These are phyloP conservation scores for Polyommatus iphigenia DNA, from an alignment of 2,888 invertebrate species.

Conservation along the genomic window DNA sequence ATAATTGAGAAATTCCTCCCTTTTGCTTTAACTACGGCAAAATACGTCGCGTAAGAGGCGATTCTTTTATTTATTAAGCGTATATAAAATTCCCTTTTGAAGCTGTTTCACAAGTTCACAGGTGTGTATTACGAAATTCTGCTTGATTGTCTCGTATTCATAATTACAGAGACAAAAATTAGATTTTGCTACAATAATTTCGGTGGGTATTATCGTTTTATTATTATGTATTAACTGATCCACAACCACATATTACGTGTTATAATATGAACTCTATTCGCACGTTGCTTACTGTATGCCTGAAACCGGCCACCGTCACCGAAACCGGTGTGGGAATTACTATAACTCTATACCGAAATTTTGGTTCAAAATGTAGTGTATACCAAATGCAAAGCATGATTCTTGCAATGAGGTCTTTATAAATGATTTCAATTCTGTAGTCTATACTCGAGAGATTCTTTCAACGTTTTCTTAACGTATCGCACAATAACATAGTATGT, in stretches of 20 bases:
- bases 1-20: conserved; percentile 55
- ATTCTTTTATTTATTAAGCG: conserved; percentile 31
- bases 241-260: no score
- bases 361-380: not conserved
- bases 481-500: not conserved
- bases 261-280: no score
- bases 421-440: not conserved
- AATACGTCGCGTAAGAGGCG: conserved; percentile 36
- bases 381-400: not conserved
- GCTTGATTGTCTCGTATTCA: not conserved
- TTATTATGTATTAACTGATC: not conserved
- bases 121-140: conserved; percentile 15
- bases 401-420: no score
- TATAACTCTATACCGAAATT: not conserved
- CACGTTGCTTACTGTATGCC: not conserved
- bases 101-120: not conserved
- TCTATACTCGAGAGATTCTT: not conserved
- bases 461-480: not conserved
- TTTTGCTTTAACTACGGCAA: conserved; percentile 43
- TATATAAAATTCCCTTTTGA: conserved; percentile 21
- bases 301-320: no score
- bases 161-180: not conserved
- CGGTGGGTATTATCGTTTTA: not conserved
- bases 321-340: not conserved
- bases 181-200: not conserved